Base-by-base conservation (phyloP, 2,113 vertebrate species). In the Mionectes macconnelli region DNA sequence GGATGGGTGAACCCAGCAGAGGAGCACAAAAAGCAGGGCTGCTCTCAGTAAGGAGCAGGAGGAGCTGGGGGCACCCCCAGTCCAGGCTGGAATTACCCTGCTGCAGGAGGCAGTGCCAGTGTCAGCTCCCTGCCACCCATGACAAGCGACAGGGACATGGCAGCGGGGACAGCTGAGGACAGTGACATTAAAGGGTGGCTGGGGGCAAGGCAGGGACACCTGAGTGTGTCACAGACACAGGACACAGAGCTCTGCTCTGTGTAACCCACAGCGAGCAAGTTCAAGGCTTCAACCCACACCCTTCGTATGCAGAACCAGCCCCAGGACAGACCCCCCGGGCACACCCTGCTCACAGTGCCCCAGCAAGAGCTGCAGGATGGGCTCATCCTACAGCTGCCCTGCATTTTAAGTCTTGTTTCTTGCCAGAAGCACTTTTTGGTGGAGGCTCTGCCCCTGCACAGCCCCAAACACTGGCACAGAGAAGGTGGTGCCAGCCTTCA, bases 251-350 rank as follows among this genome's bases (percentile, higher is more conserved):
- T 37, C 76, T 91, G 68, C 40, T 15, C 87, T 31, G n/a, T 14
- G 23, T 21, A 35, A 91, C 49, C 45, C 10, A 1, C 68, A 37
- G 2, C 0, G 0, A 89, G 28, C 59, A 13, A 37, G 23, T 15
- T 67, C 87, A 50, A 67, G 7, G 22, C 76, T 72, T 22, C 90
- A 68, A 11, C 33, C 53, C 62, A 50, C 12, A 4, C 15, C 42
- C 64, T 35, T 47, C 27, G 0, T 24, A 45, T 3, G 16, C 59
- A 57, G 25, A 75, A 14, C 14, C 10, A 84, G 59, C 20, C 14
- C n/a, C 31, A 6, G 8, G 8, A 3, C n/a, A 8, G n/a, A 45
- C 12, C 22, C 39, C 45, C 20, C 20, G 19, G 19, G 44, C 44
- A 45, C 44, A 45, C 0, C 53, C 31, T 1, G 31, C 31, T 10